Evolutionary conservation across 2,113 vertebrate species (phyloP), one percentile per base, ranked within the genome.

Genomic region (Bubalus kerabau): DNA sequence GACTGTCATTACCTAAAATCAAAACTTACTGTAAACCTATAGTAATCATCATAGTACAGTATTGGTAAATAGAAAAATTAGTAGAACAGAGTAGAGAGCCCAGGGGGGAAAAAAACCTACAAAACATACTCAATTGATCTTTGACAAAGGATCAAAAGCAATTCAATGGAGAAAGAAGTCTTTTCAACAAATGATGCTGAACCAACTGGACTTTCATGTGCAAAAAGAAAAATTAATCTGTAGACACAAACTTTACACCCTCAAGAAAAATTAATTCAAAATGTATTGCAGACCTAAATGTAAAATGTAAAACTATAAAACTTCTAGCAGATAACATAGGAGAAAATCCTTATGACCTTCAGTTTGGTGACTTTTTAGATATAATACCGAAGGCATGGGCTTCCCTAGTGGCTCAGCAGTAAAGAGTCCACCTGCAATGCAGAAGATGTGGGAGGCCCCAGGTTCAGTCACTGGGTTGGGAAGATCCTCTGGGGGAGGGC

Each of bases 241-340:
- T 71, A 71, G 54, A 56, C 19, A n/a, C 4, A 94, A 26, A 78
- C 3, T 1, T 89, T 59, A 80, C 1, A 94, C 0, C n/a, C 17
- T 71, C 89, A 30, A 92, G 21, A 92, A 91, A 90, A 80, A 59
- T 60, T 76, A 91, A 67, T 6, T 90, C 71, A 96, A 60, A 83
- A 50, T 43, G 26, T 26, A 84, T 50, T 36, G 21, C 19, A 87
- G 32, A 83, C n/a, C 46, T 94, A 96, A 52, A 15, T 52, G 57
- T 67, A 46, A 95, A 90, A 40, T 80, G 14, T 17, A 74, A 96
- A 94, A 71, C 43, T 54, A 36, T 26, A 84, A 80, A 48, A 64
- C 19, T 46, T 24, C 28, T 88, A 64, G 26, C 82, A 93, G 52
- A 60, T 32, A 90, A 50, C 30, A 87, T 24, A 62, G 59, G 56